Conservation (phyloP, 2,113 vertebrate species). For the Anas platyrhynchos region DNA sequence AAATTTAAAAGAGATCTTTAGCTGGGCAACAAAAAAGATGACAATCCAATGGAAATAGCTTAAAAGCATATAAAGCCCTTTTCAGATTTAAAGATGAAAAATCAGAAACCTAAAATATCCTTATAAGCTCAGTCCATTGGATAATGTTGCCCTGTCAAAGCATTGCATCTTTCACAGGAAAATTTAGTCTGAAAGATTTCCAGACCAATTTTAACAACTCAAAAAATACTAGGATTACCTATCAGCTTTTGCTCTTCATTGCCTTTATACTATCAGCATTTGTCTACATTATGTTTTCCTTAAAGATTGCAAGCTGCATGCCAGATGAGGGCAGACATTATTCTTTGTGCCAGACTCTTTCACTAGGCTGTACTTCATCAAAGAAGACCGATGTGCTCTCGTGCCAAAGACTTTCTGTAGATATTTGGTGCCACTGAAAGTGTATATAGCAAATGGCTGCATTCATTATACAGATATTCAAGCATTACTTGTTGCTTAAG, state of each 20-base stretch:
- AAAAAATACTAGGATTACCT: not conserved
- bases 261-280: not conserved
- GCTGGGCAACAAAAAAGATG: not conserved
- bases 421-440: not conserved
- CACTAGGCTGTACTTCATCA: not conserved
- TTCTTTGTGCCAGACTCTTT: not conserved
- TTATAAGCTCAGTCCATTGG: not conserved
- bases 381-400: not conserved
- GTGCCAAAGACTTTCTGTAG: fast-evolving
- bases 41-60: not conserved
- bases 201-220: not conserved
- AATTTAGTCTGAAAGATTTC: not conserved
- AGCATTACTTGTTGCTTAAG: conserved; percentile 22
- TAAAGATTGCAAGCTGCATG: not conserved
- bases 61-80: not conserved
- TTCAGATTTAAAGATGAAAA: not conserved
- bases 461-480: not conserved
- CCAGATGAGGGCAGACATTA: not conserved
- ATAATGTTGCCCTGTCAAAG: not conserved
- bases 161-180: not conserved
- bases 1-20: not conserved
- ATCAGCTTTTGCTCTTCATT: not conserved
- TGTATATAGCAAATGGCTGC: not conserved
- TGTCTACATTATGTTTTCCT: not conserved
- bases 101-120: not conserved